Percentiles rank a stretch among this genome's conserved stretches.
These are phyloP conservation scores for Dexiosoma caninum DNA, from an alignment of 2,888 invertebrate species.

Conservation along the genomic window DNA sequence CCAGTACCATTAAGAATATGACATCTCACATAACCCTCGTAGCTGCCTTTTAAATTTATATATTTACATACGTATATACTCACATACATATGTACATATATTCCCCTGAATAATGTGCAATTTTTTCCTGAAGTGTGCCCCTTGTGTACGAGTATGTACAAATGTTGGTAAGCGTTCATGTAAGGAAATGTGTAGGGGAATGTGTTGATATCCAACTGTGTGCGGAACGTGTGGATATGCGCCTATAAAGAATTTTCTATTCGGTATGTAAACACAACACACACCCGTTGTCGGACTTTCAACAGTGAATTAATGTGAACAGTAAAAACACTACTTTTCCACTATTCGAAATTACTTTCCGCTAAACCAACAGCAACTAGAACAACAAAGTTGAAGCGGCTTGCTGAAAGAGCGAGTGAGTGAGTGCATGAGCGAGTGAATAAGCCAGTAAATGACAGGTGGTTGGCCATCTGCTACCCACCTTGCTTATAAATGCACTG, in stretches of 20 bases:
- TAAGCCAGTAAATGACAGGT: neutral
- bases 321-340: conserved; percentile 34
- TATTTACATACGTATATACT: too few relatives aligned
- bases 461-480: neutral
- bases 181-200: neutral
- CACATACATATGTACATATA: neutral
- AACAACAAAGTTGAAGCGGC: too few relatives aligned
- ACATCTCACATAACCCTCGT: too few relatives aligned
- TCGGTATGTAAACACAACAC: conserved; percentile 25
- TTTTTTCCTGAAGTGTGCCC: neutral
- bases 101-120: neutral
- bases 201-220: conserved; percentile 12
- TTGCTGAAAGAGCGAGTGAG: neutral
- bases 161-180: neutral
- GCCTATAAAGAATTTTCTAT: conserved; percentile 24
- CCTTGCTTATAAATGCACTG: neutral
- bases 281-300: conserved; percentile 50
- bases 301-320: conserved; percentile 52
- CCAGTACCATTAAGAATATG: too few relatives aligned
- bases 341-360: neutral
- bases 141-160: neutral
- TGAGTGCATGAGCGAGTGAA: neutral
- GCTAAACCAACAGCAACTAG: neutral
- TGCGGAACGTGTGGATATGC: conserved; percentile 44
- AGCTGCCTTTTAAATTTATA: too few relatives aligned